Conservation (phyloP, 2,797 vertebrate genomes). For the Etheostoma nigrum region DNA sequence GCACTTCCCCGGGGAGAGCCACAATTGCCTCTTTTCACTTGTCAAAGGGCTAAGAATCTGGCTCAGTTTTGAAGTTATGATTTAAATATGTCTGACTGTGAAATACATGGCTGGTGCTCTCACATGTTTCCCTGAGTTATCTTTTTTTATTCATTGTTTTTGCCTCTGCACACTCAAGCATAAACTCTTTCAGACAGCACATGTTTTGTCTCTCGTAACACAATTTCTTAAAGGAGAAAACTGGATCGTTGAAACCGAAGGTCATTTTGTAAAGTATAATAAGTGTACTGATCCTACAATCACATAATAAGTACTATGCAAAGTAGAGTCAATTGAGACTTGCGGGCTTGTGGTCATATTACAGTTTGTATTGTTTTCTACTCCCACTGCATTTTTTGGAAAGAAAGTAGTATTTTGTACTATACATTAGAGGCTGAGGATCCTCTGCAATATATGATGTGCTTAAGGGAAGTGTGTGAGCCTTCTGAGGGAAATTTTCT, state of each 20-base stretch:
- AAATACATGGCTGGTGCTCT: neutral
- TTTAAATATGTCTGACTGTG: constrained; percentile 9
- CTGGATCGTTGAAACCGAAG: neutral
- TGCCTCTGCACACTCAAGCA: neutral
- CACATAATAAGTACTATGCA: neutral
- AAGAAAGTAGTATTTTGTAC: neutral
- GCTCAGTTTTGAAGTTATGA: constrained; percentile 7
- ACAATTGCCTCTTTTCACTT: constrained; percentile 30
- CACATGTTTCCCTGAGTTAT: neutral
- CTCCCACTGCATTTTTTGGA: neutral
- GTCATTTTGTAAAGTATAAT: neutral
- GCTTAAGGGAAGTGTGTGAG: neutral
- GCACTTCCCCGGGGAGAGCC: constrained; percentile 33
- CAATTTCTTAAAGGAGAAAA: neutral
- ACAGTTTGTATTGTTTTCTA: neutral
- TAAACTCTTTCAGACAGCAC: neutral
- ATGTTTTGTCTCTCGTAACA: neutral
- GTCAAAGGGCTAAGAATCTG: constrained; percentile 14
- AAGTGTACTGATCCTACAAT: neutral
- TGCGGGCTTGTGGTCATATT: neutral
- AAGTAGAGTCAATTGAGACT: neutral
- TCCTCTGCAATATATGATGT: constrained; percentile 15
- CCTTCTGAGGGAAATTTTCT: too few relatives aligned
- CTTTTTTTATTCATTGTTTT: neutral
- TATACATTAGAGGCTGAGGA: neutral